These are phyloP conservation scores for Nylanderia fulva DNA, from an alignment of 1,140 invertebrate species.

Conservation along the genomic window DNA sequence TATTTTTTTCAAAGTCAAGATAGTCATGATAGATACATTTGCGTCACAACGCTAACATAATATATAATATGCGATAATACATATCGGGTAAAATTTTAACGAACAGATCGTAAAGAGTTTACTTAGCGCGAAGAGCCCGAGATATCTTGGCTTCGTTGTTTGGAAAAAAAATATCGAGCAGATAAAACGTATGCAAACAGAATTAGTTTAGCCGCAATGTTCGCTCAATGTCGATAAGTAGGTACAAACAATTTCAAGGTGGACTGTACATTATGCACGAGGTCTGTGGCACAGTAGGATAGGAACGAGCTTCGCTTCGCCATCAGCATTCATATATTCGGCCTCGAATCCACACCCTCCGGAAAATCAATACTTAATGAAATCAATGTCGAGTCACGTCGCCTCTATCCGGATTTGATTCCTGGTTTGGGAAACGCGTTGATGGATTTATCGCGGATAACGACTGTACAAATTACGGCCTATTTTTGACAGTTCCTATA, in stretches of 20 bases:
- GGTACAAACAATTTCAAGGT: constrained; percentile 7
- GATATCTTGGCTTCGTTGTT: background rate
- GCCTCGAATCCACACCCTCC: constrained; percentile 74
- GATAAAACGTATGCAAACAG: background rate
- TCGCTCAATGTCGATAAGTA: constrained; percentile 18
- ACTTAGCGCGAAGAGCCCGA: background rate
- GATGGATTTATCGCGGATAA: constrained; percentile 57
- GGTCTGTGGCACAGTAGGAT: constrained; percentile 28
- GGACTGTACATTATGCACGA: constrained; percentile 34
- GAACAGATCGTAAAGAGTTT: background rate
- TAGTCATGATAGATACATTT: background rate
- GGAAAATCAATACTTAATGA: constrained; percentile 84
- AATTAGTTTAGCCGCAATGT: background rate
- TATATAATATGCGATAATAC: no score
- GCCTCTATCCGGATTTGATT: constrained; percentile 74
- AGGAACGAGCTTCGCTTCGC: constrained; percentile 43
- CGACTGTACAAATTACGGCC: constrained; percentile 17
- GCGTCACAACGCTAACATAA: background rate
- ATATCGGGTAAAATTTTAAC: background rate
- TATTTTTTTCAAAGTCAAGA: background rate
- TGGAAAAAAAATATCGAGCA: background rate
- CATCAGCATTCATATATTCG: constrained; percentile 84
- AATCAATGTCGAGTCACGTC: constrained; percentile 83
- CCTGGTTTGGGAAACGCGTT: constrained; percentile 65
- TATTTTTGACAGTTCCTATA: constrained; percentile 6